Conservation (phyloP, 1,140 invertebrate species). For the Diachasmimorpha longicaudata region DNA sequence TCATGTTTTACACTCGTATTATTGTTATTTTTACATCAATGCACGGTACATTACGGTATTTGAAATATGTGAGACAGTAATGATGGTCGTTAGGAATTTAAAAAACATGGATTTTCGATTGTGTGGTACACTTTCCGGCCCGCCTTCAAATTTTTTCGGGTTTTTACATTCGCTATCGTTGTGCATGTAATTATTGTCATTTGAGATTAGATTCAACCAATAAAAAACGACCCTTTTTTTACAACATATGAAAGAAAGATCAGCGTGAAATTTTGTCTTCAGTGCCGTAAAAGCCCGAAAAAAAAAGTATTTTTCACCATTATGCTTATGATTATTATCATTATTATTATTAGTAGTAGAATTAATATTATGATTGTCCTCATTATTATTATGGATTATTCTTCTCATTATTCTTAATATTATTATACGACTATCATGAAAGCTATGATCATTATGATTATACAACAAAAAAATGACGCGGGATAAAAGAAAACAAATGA, state of each 20-base stretch:
- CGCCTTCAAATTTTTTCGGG: not conserved
- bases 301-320: slow-evolving; percentile 8
- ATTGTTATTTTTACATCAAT: not conserved
- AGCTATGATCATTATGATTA: not conserved
- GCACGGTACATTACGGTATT: not conserved
- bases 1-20: not conserved
- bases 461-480: not conserved
- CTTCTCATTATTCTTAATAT: not conserved
- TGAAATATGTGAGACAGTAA: not conserved
- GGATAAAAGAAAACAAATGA: not conserved
- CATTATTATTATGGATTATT: slow-evolving; percentile 2
- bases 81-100: not conserved
- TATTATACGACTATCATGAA: not conserved
- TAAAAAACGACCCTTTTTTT: not conserved
- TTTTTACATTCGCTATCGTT: not conserved
- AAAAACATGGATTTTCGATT: not conserved
- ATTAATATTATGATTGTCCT: not conserved
- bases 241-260: not conserved
- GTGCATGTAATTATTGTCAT: not conserved
- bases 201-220: not conserved
- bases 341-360: not conserved
- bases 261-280: not conserved
- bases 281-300: not conserved
- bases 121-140: not conserved
- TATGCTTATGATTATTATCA: not conserved